Base-by-base conservation (phyloP, 2,888 invertebrate species). In the Leptinotarsa peninsularis region DNA sequence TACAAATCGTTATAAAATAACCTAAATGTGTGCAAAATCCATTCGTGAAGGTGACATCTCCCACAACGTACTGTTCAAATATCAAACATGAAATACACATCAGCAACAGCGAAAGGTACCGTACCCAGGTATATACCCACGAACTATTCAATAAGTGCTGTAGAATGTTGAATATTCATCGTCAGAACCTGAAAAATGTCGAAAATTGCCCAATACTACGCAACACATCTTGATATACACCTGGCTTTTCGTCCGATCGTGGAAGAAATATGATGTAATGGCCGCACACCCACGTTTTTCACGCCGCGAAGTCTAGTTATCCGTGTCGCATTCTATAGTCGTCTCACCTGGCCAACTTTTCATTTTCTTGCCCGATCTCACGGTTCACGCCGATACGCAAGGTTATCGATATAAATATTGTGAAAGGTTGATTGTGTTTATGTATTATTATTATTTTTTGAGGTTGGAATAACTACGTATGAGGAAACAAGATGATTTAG, bases 361-460 rank as follows among this genome's bases (percentile, higher is more conserved):
- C 66, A 23, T 66, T 27, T 54, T 66, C 23, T 66, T 66, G 66
- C 50, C 68, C 66, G 66, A 66, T 71, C 70, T 71, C 75, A 49
- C 68, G 60, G 75, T 73, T 76, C 75, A 78, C 74, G 67, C 52
- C 74, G 67, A 67, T 68, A 50, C 17, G 68, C 78, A 78, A 78
- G 78, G 78, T 78, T 78, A 76, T 73, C 69, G 67, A 58, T 70
- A 33, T 70, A 70, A 70, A 70, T 60, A 70, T 76, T 71, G 73
- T 71, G 71, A 78, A 76, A 78, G 76, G 78, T 76, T 78, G 71
- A 66, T 68, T 69, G 67, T 76, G 74, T 72, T 78, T 78, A 74
- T 74, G 66, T 72, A 52, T 69, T 67, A 50, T 43, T 68, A 56
- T 49, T 60, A 50, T 49, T 73, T 27, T 67, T 18, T n/a, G 52